These are phyloP conservation scores for Stomatorhinus walkeri DNA, from an alignment of 2,797 vertebrate genomes.

Conservation along the genomic window DNA sequence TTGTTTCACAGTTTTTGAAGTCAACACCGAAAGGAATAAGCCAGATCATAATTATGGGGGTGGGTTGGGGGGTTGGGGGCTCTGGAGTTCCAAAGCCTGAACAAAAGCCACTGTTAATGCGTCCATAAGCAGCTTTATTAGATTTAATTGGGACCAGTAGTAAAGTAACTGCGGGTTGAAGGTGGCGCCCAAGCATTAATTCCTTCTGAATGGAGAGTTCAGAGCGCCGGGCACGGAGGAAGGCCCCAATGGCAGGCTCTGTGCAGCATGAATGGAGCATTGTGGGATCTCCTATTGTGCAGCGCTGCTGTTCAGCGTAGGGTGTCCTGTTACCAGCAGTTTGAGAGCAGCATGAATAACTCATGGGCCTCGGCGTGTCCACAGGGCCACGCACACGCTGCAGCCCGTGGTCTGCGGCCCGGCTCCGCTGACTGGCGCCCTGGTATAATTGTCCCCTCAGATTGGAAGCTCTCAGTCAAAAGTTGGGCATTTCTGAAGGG, in stretches of 20 bases:
- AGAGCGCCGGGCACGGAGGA: neutral
- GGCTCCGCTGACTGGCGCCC: neutral
- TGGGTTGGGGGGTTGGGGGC: neutral
- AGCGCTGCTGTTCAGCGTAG: constrained; percentile 2
- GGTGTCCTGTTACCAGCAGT: constrained; percentile 47
- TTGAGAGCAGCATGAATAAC: constrained; percentile 53
- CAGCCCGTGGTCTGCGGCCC: neutral
- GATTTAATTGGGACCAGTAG: neutral
- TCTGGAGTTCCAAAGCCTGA: neutral
- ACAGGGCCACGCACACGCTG: neutral
- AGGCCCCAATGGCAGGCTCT: neutral
- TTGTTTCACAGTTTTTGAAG: neutral
- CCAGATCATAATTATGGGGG: neutral
- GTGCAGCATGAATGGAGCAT: constrained; percentile 25
- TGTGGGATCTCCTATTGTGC: constrained; percentile 28
- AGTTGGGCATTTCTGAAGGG: neutral
- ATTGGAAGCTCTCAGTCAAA: neutral
- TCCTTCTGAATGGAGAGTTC: neutral
- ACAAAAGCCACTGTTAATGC: neutral
- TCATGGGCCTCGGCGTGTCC: constrained; percentile 37
- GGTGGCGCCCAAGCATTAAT: neutral
- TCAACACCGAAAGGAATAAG: neutral
- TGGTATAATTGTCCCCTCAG: neutral
- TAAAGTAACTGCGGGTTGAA: neutral
- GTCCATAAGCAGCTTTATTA: neutral